A percentile compares a stretch with the other conserved stretches of the same genome.
Evolutionary conservation across 2,888 invertebrate genomes (phyloP).

Genomic region (Aleiodes testaceus): DNA sequence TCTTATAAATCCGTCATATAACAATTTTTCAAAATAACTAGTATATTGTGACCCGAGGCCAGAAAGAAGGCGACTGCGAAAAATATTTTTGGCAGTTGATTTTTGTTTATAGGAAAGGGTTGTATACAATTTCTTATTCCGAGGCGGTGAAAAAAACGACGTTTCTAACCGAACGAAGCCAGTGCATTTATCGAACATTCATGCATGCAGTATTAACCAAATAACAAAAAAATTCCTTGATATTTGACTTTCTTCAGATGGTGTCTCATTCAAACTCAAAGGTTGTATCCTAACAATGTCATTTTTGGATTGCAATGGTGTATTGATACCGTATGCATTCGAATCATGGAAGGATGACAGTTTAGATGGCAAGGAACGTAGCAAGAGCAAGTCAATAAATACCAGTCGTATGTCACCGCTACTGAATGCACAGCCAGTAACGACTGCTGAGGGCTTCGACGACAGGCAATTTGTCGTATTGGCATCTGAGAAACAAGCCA

Average conservation of each 20-base stretch:
- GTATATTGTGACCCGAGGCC: no score
- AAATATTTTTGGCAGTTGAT: no score
- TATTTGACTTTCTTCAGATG: constrained; percentile 77
- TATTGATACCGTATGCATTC: constrained; percentile 90
- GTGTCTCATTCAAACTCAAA: constrained; percentile 96
- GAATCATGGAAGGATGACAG: constrained; percentile 96
- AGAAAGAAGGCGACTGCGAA: no score
- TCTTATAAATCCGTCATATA: not conserved
- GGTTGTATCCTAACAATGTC: constrained; percentile 95
- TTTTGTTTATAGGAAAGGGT: no score
- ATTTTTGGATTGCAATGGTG: constrained; percentile 96
- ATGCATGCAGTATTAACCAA: no score
- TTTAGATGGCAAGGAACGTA: constrained; percentile 75
- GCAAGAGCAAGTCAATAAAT: constrained; percentile 61
- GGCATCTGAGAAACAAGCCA: constrained; percentile 95
- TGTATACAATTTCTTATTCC: no score
- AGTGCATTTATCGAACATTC: no score
- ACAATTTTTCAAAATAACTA: not conserved
- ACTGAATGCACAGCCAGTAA: constrained; percentile 74
- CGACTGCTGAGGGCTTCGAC: constrained; percentile 75
- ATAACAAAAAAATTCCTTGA: not conserved
- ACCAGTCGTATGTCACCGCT: constrained; percentile 86
- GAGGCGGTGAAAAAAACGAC: no score
- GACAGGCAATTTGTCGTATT: constrained; percentile 95
- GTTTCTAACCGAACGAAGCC: no score